These are phyloP conservation scores for Drosophila navojoa DNA, from an alignment of 1,140 invertebrate species.

Conservation along the genomic window DNA sequence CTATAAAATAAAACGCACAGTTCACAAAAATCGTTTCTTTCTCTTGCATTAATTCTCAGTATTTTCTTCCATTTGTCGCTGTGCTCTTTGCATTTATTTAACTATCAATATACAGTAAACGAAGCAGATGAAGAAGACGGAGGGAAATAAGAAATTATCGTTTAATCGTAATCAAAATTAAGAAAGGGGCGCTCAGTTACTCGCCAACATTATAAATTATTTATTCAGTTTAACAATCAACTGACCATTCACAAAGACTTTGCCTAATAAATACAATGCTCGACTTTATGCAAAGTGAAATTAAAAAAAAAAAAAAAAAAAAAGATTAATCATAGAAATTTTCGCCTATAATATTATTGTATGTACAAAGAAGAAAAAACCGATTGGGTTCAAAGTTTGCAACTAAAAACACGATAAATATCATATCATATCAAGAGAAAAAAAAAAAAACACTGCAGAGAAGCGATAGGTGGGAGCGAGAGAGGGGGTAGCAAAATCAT, in stretches of 20 bases:
- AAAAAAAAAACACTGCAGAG: neutral
- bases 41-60: conserved; percentile 4
- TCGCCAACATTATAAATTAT: conserved; percentile 54
- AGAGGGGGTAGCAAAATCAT: neutral
- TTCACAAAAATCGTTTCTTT: conserved; percentile 27
- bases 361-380: conserved; percentile 53
- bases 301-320: conserved; percentile 24
- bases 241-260: conserved; percentile 49
- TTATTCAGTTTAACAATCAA: conserved; percentile 68
- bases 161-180: conserved; percentile 28
- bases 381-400: conserved; percentile 26
- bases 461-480: neutral
- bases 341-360: conserved; percentile 23
- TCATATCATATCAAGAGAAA: neutral
- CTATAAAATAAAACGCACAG: conserved; percentile 57
- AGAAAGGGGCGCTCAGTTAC: conserved; percentile 25
- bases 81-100: conserved; percentile 46
- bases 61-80: conserved; percentile 12
- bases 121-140: conserved; percentile 41
- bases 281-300: conserved; percentile 30
- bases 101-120: conserved; percentile 64
- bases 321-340: too few relatives aligned
- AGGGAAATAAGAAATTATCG: conserved; percentile 50
- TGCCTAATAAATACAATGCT: conserved; percentile 62
- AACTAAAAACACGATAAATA: conserved; percentile 37